A percentile compares a stretch with the other conserved stretches of the same genome.
These are phyloP conservation scores for Chymomyza costata DNA, from an alignment of 1,140 invertebrate genomes.

Conservation along the genomic window DNA sequence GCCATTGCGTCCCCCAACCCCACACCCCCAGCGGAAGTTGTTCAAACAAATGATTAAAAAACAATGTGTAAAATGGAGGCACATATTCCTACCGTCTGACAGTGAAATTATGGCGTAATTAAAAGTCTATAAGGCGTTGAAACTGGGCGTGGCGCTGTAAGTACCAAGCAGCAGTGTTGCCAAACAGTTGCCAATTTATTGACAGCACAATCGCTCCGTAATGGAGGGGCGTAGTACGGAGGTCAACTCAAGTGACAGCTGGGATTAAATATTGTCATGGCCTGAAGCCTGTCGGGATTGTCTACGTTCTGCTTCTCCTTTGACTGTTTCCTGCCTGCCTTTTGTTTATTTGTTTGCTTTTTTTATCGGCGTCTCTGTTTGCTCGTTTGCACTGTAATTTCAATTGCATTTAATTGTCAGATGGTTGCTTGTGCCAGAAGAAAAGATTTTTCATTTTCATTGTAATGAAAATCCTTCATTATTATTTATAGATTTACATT, in stretches of 20 bases:
- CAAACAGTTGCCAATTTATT: too few relatives aligned
- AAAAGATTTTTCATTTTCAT: too few relatives aligned
- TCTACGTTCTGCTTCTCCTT: too few relatives aligned
- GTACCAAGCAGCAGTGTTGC: too few relatives aligned
- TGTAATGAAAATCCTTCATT: too few relatives aligned
- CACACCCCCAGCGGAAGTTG: slow-evolving; percentile 57
- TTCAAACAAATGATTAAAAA: slow-evolving; percentile 71
- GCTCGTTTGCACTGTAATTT: slow-evolving; percentile 15
- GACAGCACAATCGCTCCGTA: too few relatives aligned
- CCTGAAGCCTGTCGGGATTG: too few relatives aligned
- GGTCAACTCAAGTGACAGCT: slow-evolving; percentile 47
- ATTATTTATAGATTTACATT: too few relatives aligned
- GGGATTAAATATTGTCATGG: slow-evolving; percentile 10
- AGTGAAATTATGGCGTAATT: slow-evolving; percentile 65
- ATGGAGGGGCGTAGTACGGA: too few relatives aligned
- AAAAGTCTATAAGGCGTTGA: slow-evolving; percentile 34
- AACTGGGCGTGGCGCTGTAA: too few relatives aligned
- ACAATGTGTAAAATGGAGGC: slow-evolving; percentile 47
- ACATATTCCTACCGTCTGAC: slow-evolving; percentile 17
- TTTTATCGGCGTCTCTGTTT: slow-evolving; percentile 7
- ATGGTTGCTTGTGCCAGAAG: too few relatives aligned
- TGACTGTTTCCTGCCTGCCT: slow-evolving; percentile 27
- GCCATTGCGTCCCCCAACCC: slow-evolving; percentile 33
- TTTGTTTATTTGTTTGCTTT: slow-evolving; percentile 56
- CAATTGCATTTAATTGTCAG: slow-evolving; percentile 49